These are phyloP conservation scores for Axea sp. DNA, from an alignment of 2,888 invertebrate genomes.

Conservation along the genomic window DNA sequence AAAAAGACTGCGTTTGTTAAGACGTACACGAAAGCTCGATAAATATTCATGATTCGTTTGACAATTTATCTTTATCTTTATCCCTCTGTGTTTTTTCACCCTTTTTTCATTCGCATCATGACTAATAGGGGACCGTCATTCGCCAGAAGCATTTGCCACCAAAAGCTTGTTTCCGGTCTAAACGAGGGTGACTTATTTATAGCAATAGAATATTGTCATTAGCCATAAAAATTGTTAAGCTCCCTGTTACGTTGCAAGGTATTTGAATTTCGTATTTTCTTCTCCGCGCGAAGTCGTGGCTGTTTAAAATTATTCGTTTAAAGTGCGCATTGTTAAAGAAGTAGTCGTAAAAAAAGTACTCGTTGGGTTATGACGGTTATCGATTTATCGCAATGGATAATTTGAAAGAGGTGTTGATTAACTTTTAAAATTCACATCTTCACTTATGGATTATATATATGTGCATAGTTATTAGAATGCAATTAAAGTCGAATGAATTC, in stretches of 20 bases:
- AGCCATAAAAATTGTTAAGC: constrained; percentile 24
- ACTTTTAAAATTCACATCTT: too few species aligned
- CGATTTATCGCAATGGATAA: too few species aligned
- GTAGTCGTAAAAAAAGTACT: too few species aligned
- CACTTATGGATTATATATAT: too few species aligned
- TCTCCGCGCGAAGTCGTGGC: too few species aligned
- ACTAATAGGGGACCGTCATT: constrained; percentile 55
- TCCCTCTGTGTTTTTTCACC: constrained; percentile 42
- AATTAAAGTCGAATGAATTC: too few species aligned
- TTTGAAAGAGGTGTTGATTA: too few species aligned
- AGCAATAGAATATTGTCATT: constrained; percentile 48
- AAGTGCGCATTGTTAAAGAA: too few species aligned
- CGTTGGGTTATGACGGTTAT: too few species aligned
- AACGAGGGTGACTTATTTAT: constrained; percentile 61
- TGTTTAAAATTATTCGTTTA: too few species aligned
- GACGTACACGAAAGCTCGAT: constrained; percentile 18
- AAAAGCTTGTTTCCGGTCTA: constrained; percentile 57
- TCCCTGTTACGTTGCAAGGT: not conserved
- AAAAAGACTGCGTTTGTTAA: constrained; percentile 19
- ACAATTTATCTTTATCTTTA: constrained; percentile 36
- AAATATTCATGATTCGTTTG: constrained; percentile 37
- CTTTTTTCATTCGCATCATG: constrained; percentile 49
- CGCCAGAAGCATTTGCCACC: constrained; percentile 49
- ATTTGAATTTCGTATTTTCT: not conserved
- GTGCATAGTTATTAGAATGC: too few species aligned